A percentile compares a stretch with the other conserved stretches of the same genome.
phyloP scores from a whole-genome alignment of 2,113 vertebrate genomes.

The Pelmatolapia mariae region DNA sequence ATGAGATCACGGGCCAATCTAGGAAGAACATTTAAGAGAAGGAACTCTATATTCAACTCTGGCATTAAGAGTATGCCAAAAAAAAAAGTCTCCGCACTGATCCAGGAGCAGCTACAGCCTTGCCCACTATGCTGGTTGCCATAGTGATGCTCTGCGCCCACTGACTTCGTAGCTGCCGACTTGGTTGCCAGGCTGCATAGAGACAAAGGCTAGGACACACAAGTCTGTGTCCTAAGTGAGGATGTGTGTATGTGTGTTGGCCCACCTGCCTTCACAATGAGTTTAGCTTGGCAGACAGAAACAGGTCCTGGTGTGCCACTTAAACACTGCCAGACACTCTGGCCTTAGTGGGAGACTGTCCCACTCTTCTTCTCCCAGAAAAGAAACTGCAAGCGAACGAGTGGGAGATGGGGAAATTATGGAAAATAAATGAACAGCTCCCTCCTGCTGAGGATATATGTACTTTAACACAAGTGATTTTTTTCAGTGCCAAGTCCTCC shows the following conservation, averaged over 20 bases:
- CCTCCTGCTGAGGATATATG: slow-evolving; percentile 26
- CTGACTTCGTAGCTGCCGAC: slow-evolving; percentile 55
- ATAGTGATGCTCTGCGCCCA: slow-evolving; percentile 57
- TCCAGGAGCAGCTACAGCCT: slow-evolving; percentile 59
- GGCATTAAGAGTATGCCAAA: slow-evolving; percentile 47
- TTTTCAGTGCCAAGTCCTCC: slow-evolving; percentile 56
- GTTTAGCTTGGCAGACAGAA: slow-evolving; percentile 65
- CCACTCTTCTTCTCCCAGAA: slow-evolving; percentile 19
- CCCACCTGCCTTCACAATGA: slow-evolving; percentile 65
- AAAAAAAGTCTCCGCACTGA: slow-evolving; percentile 50
- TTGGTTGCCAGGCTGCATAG: slow-evolving; percentile 58
- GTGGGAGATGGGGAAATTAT: neutral
- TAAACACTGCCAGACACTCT: slow-evolving; percentile 64
- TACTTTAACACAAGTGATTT: slow-evolving; percentile 36
- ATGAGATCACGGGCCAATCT: slow-evolving; percentile 24
- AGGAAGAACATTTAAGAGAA: slow-evolving; percentile 48
- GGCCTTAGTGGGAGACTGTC: slow-evolving; percentile 52
- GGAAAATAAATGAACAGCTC: slow-evolving; percentile 34
- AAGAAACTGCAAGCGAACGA: neutral
- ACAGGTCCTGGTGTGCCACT: slow-evolving; percentile 53
- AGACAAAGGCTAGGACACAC: slow-evolving; percentile 65
- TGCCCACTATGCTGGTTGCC: slow-evolving; percentile 59
- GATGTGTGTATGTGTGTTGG: slow-evolving; percentile 52
- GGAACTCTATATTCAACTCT: slow-evolving; percentile 42
- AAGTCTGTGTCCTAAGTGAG: slow-evolving; percentile 59